Evolutionary conservation across 2,797 vertebrate genomes (phyloP).

Genomic region (Gallirallus australis): DNA sequence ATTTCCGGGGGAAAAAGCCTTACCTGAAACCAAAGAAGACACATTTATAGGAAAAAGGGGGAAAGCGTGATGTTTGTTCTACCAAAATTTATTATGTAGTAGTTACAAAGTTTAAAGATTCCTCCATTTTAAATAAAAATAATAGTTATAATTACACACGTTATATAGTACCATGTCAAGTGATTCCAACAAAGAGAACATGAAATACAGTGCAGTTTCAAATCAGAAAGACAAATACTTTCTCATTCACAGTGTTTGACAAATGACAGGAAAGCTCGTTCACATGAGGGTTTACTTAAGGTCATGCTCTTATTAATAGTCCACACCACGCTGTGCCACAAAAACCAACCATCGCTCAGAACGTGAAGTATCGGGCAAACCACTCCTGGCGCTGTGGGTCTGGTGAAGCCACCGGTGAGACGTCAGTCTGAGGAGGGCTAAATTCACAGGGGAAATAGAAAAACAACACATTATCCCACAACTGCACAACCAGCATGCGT

Average conservation of each 20-base stretch:
- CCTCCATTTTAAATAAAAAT: slow-evolving; percentile 89
- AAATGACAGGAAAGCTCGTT: slow-evolving; percentile 76
- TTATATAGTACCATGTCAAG: slow-evolving; percentile 77
- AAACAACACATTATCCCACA: slow-evolving; percentile 51
- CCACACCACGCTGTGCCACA: slow-evolving; percentile 74
- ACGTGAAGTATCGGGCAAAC: slow-evolving; percentile 99
- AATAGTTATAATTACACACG: slow-evolving; percentile 78
- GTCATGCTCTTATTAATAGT: slow-evolving; percentile 89
- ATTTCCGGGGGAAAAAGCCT: neutral
- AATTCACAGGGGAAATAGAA: slow-evolving; percentile 74
- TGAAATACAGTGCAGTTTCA: slow-evolving; percentile 80
- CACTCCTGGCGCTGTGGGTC: slow-evolving; percentile 97
- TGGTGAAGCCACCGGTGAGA: slow-evolving; percentile 87
- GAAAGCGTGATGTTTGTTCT: slow-evolving; percentile 81
- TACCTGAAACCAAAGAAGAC: slow-evolving; percentile 66
- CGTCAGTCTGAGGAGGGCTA: slow-evolving; percentile 96
- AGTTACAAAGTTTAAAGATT: slow-evolving; percentile 93
- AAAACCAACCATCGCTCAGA: slow-evolving; percentile 83
- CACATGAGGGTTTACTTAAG: slow-evolving; percentile 72
- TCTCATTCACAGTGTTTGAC: slow-evolving; percentile 82
- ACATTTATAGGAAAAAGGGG: slow-evolving; percentile 69
- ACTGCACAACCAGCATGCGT: neutral
- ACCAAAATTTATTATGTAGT: slow-evolving; percentile 95
- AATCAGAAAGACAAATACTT: slow-evolving; percentile 78
- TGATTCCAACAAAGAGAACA: slow-evolving; percentile 76